phyloP scores from a whole-genome alignment of 1,140 invertebrate genomes.

The Sinonovacula constricta region DNA sequence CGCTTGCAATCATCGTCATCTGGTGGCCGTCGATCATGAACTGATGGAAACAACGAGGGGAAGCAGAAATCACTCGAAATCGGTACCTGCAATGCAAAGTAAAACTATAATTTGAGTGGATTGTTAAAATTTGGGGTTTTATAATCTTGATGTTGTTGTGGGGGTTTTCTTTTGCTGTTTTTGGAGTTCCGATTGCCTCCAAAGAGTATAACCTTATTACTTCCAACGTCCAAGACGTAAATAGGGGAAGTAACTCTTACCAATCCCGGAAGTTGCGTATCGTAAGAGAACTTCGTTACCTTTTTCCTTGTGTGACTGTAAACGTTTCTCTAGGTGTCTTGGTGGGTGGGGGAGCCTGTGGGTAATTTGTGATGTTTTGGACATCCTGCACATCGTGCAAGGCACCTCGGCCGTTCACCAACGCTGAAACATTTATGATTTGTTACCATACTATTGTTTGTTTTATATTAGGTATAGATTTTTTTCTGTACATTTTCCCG shows the following conservation, averaged over 20 bases:
- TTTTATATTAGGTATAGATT: too few relatives aligned
- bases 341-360: not conserved
- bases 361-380: slow-evolving; percentile 61
- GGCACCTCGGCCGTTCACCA: slow-evolving; percentile 45
- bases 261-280: not conserved
- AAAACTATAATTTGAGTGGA: too few relatives aligned
- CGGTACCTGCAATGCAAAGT: slow-evolving; percentile 56
- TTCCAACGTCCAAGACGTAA: not conserved
- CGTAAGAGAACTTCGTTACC: too few relatives aligned
- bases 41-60: slow-evolving; percentile 55
- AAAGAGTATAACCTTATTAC: not conserved
- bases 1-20: slow-evolving; percentile 87
- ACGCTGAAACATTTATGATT: too few relatives aligned
- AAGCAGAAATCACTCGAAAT: slow-evolving; percentile 64
- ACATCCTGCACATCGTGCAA: slow-evolving; percentile 81
- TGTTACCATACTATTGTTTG: too few relatives aligned
- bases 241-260: not conserved
- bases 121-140: not conserved
- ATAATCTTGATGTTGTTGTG: not conserved
- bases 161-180: not conserved
- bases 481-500: too few relatives aligned
- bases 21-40: slow-evolving; percentile 91
- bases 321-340: slow-evolving; percentile 34
- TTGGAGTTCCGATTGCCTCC: not conserved
- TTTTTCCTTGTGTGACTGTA: not conserved